Evolutionary conservation across 2,888 invertebrate species (phyloP), one percentile per base, ranked within the genome.

Genomic region (Aporophyla lueneburgensis): DNA sequence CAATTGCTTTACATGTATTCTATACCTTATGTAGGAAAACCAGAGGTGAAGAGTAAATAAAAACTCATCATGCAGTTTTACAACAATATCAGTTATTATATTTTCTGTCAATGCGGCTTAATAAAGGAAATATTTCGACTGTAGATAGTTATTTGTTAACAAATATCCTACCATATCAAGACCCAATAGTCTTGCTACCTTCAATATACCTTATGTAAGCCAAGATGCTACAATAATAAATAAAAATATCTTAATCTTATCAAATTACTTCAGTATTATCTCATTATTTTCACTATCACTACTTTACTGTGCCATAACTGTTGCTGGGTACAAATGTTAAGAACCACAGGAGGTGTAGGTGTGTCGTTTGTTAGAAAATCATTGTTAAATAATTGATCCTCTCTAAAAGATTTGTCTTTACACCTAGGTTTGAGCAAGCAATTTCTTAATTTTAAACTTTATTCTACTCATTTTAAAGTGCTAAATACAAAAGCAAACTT

Each of bases 181-280:
- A 33, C 33, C 3, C 33, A 33, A 33, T 33, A n/a, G 21, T 40
- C 40, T 16, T 40, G 16, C 66, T n/a, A 10, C 19, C 19, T 68
- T 14, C 27, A 21, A 21, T 6, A 21, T 33, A 51, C 27, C 16
- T 27, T n/a, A 16, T 33, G 24, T 49, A 46, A 46, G 46, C 46
- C 14, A 49, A 24, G 24, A 19, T 24, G 49, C 19, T 19, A 24
- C 9, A 19, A 16, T 61, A 53, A 19, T 21, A 54, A 7, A 19
- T 21, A n/a, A 24, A 21, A 19, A 46, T 69, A 27, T 19, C 10
- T 7, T 67, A 72, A 68, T 33, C n/a, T 70, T 49, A 58, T 71
- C 58, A 58, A 46, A n/a, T 58, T 33, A 24, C 49, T 51, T 54
- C 46, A 19, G 54, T 46, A 14, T 71, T 49, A 49, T 58, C 21